Conservation (phyloP, 2,113 vertebrate genomes). For the Raja brachyura region DNA sequence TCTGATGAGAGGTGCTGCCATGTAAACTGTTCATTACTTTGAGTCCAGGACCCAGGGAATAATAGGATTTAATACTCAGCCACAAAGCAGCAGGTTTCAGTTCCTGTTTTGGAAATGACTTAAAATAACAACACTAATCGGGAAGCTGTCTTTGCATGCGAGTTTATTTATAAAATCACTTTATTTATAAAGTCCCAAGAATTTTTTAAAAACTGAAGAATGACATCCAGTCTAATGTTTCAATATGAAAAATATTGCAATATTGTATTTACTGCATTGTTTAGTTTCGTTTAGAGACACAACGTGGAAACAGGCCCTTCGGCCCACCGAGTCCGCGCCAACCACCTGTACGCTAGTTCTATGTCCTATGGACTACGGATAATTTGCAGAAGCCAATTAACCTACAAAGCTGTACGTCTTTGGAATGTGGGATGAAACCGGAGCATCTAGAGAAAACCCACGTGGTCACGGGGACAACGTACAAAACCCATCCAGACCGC, state of each 20-base stretch:
- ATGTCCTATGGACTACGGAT: too few relatives aligned
- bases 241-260: background rate
- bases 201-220: background rate
- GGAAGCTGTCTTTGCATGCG: background rate
- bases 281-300: too few relatives aligned
- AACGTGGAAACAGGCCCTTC: too few relatives aligned
- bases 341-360: too few relatives aligned
- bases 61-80: constrained; percentile 28
- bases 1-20: background rate
- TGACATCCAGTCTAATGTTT: background rate
- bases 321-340: too few relatives aligned
- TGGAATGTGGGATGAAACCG: too few relatives aligned
- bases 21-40: background rate
- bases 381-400: too few relatives aligned
- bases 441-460: too few relatives aligned
- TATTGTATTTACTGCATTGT: too few relatives aligned
- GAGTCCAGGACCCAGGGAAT: background rate
- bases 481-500: too few relatives aligned
- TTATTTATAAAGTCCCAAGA: background rate
- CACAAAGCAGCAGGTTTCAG: background rate
- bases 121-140: background rate
- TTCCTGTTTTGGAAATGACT: background rate
- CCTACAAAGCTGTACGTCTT: too few relatives aligned
- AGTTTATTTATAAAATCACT: background rate
- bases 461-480: too few relatives aligned